Evolutionary conservation across 2,797 vertebrate species (phyloP).

Genomic region (Myripristis murdjan): DNA sequence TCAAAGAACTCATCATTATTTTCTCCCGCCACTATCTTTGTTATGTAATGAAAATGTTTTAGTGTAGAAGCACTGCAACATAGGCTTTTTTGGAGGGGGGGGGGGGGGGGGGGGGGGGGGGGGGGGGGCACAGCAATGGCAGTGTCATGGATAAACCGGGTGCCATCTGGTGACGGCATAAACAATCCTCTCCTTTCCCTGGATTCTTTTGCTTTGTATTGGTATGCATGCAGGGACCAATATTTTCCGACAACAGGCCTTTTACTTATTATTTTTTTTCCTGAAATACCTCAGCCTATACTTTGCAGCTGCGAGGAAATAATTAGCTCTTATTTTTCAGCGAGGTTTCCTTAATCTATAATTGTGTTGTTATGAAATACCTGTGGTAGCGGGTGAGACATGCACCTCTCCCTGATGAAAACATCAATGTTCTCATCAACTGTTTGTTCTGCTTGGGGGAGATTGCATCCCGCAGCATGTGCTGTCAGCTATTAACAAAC

Average conservation of each 20-base stretch:
- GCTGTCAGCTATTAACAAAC: slow-evolving; percentile 47
- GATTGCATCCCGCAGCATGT: slow-evolving; percentile 7
- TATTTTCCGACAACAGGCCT: background rate
- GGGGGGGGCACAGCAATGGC: background rate
- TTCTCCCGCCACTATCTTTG: too few species aligned
- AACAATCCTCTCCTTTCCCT: background rate
- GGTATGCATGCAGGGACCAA: background rate
- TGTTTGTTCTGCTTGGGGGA: slow-evolving; percentile 36
- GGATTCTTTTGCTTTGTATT: background rate
- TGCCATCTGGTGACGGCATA: background rate
- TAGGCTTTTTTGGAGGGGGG: background rate
- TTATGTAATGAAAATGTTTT: too few species aligned
- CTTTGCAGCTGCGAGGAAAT: background rate
- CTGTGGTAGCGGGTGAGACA: background rate
- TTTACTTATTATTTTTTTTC: background rate
- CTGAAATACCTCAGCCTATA: background rate
- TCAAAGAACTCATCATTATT: too few species aligned
- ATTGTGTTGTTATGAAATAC: slow-evolving; percentile 9
- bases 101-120: too few species aligned
- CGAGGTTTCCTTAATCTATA: background rate
- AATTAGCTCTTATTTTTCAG: background rate
- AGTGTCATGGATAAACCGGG: background rate
- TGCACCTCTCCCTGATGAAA: background rate
- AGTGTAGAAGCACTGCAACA: too few species aligned
- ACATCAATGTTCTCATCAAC: slow-evolving; percentile 7